Percentiles rank a stretch among this genome's conserved stretches.
phyloP scores from a whole-genome alignment of 2,113 vertebrate genomes.

The Peromyscus californicus region DNA sequence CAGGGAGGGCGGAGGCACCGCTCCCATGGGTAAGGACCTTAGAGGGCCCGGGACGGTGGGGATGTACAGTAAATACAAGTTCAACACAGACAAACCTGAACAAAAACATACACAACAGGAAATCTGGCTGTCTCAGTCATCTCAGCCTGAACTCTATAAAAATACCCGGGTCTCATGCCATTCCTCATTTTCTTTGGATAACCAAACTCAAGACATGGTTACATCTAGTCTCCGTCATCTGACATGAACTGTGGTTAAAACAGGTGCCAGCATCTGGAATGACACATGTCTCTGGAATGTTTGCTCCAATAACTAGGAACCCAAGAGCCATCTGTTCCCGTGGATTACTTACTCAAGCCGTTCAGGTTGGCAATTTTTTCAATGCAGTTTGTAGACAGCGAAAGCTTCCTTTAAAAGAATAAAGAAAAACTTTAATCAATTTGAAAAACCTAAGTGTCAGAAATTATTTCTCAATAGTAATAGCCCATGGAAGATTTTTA shows the following conservation, averaged over 20 bases:
- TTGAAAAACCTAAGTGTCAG: constrained; percentile 69
- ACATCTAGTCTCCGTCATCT: constrained; percentile 36
- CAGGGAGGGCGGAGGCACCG: not conserved
- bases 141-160: constrained; percentile 49
- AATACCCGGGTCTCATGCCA: constrained; percentile 12
- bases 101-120: constrained; percentile 8
- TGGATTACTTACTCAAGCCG: constrained; percentile 94
- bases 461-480: constrained; percentile 47
- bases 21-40: not conserved
- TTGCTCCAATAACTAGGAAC: constrained; percentile 72
- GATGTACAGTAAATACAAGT: constrained; percentile 30
- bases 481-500: constrained; percentile 32
- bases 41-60: not conserved
- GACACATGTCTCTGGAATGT: constrained; percentile 58
- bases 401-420: constrained; percentile 92
- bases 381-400: constrained; percentile 98
- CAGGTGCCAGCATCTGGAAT: constrained; percentile 53
- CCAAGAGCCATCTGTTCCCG: constrained; percentile 44
- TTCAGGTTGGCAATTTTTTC: constrained; percentile 98
- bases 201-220: constrained; percentile 54
- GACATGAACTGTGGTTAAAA: constrained; percentile 48
- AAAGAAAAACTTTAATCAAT: constrained; percentile 76
- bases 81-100: constrained; percentile 41
- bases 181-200: constrained; percentile 41
- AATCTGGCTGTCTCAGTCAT: constrained; percentile 16